phyloP scores from a whole-genome alignment of 2,888 invertebrate genomes.

The Ceramica pisi region DNA sequence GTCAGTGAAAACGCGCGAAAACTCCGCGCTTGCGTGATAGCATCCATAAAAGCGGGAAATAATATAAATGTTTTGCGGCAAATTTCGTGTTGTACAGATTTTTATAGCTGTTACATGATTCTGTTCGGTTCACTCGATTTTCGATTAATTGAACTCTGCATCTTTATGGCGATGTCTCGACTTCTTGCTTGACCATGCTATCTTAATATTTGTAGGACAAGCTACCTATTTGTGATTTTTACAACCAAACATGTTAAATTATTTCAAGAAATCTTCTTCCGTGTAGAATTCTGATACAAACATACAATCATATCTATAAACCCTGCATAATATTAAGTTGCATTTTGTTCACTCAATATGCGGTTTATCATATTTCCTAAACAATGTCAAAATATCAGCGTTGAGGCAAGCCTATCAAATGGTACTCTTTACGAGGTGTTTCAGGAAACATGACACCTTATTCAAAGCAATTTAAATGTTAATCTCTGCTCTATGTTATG shows the following conservation, averaged over 20 bases:
- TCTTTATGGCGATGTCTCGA: neutral
- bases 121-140: conserved; percentile 14
- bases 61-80: conserved; percentile 17
- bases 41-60: conserved; percentile 51
- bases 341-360: conserved; percentile 8
- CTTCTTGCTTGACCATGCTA: neutral
- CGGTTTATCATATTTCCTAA: conserved; percentile 35
- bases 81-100: conserved; percentile 35
- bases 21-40: conserved; percentile 63
- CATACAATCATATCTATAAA: conserved; percentile 1
- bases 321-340: neutral
- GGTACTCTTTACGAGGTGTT: conserved; percentile 32
- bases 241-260: neutral
- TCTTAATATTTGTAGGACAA: too few species aligned
- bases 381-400: conserved; percentile 20
- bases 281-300: neutral
- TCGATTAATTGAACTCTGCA: conserved; percentile 6
- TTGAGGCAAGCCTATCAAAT: conserved; percentile 29
- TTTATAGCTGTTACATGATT: conserved; percentile 34
- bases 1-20: conserved; percentile 77
- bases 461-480: conserved; percentile 39
- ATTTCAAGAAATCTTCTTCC: neutral
- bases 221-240: neutral
- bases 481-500: conserved; percentile 29
- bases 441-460: conserved; percentile 34